phyloP scores from a whole-genome alignment of 1,140 invertebrate genomes.

The Chrysomallon squamiferum region DNA sequence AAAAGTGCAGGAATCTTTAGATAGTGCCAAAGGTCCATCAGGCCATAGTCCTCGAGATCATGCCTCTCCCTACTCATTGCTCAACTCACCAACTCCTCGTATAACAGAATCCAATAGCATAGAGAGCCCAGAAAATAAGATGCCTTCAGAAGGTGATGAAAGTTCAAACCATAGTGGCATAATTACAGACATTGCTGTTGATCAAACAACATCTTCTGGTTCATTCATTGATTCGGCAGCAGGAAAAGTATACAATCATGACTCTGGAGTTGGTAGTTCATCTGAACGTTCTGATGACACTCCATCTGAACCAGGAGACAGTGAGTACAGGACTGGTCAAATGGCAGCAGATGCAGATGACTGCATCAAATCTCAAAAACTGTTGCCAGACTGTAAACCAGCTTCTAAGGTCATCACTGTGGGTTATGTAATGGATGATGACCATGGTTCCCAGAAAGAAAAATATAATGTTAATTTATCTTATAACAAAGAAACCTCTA shows the following conservation, averaged over 20 bases:
- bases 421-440: constrained; percentile 40
- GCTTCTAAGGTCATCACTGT: constrained; percentile 38
- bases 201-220: constrained; percentile 36
- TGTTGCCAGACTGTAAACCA: constrained; percentile 6
- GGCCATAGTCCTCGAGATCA: background rate
- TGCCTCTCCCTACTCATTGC: constrained; percentile 5
- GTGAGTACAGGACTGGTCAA: constrained; percentile 39
- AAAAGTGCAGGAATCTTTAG: too few relatives aligned
- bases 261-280: constrained; percentile 55
- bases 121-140: constrained; percentile 38
- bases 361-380: constrained; percentile 7
- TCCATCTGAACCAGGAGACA: constrained; percentile 54
- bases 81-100: background rate
- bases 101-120: background rate
- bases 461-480: background rate
- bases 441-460: background rate
- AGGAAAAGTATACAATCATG: constrained; percentile 46
- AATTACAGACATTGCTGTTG: constrained; percentile 38
- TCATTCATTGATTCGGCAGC: constrained; percentile 24
- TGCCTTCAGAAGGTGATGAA: constrained; percentile 30
- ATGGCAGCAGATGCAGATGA: background rate
- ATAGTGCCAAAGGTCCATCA: too few relatives aligned
- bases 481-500: background rate
- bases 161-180: constrained; percentile 46
- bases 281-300: constrained; percentile 56